Evolutionary conservation across 2,797 vertebrate genomes (phyloP).

Genomic region (Rhyacichthys aspro): DNA sequence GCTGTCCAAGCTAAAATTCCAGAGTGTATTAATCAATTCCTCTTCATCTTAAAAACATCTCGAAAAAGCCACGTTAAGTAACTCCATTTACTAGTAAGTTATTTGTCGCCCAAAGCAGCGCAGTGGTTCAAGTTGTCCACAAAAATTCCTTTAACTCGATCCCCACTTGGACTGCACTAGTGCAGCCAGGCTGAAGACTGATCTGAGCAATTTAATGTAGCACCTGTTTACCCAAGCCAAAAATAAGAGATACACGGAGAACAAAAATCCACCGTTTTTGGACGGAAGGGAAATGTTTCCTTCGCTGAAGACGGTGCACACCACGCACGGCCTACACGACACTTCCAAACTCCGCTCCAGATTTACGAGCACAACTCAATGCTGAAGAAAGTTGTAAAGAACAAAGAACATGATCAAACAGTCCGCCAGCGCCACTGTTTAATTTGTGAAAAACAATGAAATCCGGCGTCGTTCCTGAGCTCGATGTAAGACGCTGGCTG

Average conservation of each 20-base stretch:
- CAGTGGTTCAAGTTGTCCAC: constrained; percentile 54
- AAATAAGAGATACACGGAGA: too few species aligned
- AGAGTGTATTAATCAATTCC: constrained; percentile 23
- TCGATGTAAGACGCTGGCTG: constrained; percentile 41
- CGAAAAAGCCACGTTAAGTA: constrained; percentile 24
- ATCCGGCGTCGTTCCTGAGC: constrained; percentile 63
- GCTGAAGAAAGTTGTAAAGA: constrained; percentile 27
- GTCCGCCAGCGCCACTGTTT: neutral
- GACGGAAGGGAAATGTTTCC: constrained; percentile 13
- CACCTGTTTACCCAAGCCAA: neutral
- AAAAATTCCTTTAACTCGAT: too few species aligned
- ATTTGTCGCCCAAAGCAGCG: constrained; percentile 66
- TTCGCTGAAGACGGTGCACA: constrained; percentile 3
- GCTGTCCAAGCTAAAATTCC: constrained; percentile 15
- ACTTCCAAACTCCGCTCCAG: constrained; percentile 28
- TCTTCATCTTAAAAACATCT: constrained; percentile 47
- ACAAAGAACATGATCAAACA: constrained; percentile 12
- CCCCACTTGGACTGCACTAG: constrained; percentile 18
- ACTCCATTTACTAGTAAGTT: constrained; percentile 25
- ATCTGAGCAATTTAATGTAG: neutral
- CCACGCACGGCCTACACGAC: constrained; percentile 19
- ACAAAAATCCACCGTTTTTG: constrained; percentile 32
- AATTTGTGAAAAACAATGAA: constrained; percentile 14
- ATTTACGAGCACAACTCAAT: constrained; percentile 25
- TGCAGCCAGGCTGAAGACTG: neutral